Evolutionary conservation across 2,113 vertebrate genomes (phyloP), one percentile per base, ranked within the genome.

Genomic region (Oxyruncus cristatus): DNA sequence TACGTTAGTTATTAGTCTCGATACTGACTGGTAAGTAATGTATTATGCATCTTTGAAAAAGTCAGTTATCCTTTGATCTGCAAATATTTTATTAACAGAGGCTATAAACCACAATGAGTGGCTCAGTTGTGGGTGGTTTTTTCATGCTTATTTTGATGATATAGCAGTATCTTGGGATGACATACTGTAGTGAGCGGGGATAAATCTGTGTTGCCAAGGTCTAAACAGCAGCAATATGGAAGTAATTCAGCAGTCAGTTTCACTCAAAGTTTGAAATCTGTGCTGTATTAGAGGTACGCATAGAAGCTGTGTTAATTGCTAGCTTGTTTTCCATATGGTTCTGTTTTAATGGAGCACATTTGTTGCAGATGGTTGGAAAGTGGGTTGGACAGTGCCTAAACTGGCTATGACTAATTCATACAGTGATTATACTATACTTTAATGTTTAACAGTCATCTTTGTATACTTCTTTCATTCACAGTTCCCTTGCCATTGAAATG

Each of bases 291-390:
- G 97, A 98, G 98, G 98, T 97, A 98, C 94, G 95, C 98, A 97
- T 98, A 98, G 98, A 99, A 98, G 98, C 98, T 97, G 97, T 98
- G 99, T 99, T 99, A 99, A 99, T 99, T 99, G 98, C 97, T 98
- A 98, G 98, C 98, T 98, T 98, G 98, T 98, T 99, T 99, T 99
- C 99, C 99, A 99, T 99, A 99, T 99, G 99, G 98, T 99, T 98
- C 98, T 99, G 98, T 98, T 99, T 99, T 99, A 99, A 98, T 98
- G 97, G 98, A 99, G 98, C 98, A 98, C 98, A 99, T 99, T 99
- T 98, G 98, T 98, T 99, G 97, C 99, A 99, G 98, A 99, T 99
- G 99, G 98, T 98, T 98, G 98, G 98, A 98, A 99, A 99, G 98
- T 98, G 97, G 98, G 98, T 98, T 98, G 98, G 96, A 97, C 98